Conservation (phyloP, 2,797 vertebrate genomes). For the Dromococcyx pavoninus region DNA sequence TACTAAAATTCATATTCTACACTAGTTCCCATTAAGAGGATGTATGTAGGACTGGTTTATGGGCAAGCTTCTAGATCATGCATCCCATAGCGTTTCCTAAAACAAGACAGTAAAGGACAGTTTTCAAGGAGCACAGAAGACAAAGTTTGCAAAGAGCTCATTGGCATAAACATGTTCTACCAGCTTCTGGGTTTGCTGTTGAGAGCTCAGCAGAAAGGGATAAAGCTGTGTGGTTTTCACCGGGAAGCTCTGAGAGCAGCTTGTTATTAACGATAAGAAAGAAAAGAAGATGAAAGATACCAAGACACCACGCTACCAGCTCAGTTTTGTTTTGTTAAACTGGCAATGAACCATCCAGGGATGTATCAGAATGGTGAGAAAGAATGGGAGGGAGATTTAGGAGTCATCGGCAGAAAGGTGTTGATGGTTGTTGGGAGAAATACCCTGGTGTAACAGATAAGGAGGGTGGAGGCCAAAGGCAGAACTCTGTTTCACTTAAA, state of each 20-base stretch:
- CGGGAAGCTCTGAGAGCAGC: not conserved
- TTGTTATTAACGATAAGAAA: constrained; percentile 43
- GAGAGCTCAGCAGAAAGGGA: constrained; percentile 38
- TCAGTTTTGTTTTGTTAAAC: constrained; percentile 51
- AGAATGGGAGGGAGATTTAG: constrained; percentile 5
- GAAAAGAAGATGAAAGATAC: constrained; percentile 51
- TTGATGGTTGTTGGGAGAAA: constrained; percentile 30
- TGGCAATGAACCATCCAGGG: not conserved
- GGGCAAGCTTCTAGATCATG: not conserved
- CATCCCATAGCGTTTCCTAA: not conserved
- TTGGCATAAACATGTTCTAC: constrained; percentile 22
- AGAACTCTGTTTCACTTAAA: constrained; percentile 18
- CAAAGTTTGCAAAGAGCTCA: not conserved
- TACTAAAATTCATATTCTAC: not conserved
- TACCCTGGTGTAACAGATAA: constrained; percentile 7
- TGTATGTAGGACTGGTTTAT: not conserved
- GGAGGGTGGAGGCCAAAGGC: not conserved
- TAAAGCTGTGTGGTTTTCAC: constrained; percentile 42
- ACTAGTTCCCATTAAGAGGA: not conserved
- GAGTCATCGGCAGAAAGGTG: not conserved
- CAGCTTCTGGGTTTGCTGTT: constrained; percentile 23
- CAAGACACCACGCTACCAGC: constrained; percentile 21
- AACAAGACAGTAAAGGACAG: not conserved
- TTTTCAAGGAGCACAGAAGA: not conserved
- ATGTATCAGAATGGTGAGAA: constrained; percentile 42